Evolutionary conservation across 2,888 invertebrate species (phyloP).

Genomic region (Stratiomys singularior): DNA sequence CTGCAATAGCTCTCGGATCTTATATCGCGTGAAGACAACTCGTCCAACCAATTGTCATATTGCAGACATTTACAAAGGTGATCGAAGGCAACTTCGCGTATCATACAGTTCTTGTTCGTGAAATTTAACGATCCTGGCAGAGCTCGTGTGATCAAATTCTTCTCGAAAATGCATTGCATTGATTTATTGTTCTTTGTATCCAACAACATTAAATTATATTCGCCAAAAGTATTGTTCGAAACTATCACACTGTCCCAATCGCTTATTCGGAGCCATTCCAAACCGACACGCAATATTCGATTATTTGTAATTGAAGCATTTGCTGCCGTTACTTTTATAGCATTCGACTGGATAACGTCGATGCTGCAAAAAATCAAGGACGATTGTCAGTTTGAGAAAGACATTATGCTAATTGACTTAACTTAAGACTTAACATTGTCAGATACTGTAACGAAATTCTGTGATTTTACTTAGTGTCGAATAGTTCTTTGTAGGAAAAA

Average conservation of each 20-base stretch:
- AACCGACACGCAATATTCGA: slow-evolving; percentile 57
- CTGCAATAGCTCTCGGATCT: slow-evolving; percentile 61
- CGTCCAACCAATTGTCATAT: slow-evolving; percentile 56
- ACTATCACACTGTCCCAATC: slow-evolving; percentile 59
- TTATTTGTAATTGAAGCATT: slow-evolving; percentile 60
- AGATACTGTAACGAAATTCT: no score
- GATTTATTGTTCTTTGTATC: slow-evolving; percentile 54
- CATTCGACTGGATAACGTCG: slow-evolving; percentile 59
- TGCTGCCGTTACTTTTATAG: slow-evolving; percentile 60
- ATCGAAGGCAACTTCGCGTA: slow-evolving; percentile 59
- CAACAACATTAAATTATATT: slow-evolving; percentile 58
- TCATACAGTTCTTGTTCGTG: slow-evolving; percentile 58
- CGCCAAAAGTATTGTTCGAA: slow-evolving; percentile 59
- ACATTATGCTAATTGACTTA: no score
- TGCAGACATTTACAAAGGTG: slow-evolving; percentile 60
- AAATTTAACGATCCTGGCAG: slow-evolving; percentile 60
- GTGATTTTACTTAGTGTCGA: no score
- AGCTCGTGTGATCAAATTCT: slow-evolving; percentile 60
- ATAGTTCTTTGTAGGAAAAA: no score
- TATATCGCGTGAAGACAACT: slow-evolving; percentile 59
- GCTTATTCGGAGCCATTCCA: slow-evolving; percentile 61
- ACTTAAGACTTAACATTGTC: no score
- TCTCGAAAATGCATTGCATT: slow-evolving; percentile 59
- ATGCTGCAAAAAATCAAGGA: slow-evolving; percentile 56
- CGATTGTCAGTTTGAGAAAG: no score